These are phyloP conservation scores for Corvus cornix DNA, from an alignment of 2,113 vertebrate species.

Conservation along the genomic window DNA sequence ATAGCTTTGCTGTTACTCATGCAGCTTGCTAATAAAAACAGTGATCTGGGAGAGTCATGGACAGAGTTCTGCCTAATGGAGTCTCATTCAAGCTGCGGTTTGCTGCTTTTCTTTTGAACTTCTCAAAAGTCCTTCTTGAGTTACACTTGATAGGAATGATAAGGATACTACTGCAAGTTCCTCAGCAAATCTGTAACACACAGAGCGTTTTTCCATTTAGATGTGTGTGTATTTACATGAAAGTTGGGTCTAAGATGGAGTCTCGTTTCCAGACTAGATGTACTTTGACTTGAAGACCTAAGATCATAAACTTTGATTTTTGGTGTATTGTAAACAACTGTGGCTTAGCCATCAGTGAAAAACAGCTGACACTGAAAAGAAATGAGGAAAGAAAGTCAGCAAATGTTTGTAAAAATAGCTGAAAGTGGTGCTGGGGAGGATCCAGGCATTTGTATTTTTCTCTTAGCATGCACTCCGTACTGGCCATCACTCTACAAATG, in stretches of 20 bases:
- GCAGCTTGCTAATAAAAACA: conserved; percentile 17
- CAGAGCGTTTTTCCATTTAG: neutral
- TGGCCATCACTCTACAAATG: neutral
- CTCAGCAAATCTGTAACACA: neutral
- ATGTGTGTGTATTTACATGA: neutral
- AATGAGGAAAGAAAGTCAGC: neutral
- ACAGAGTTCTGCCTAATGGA: conserved; percentile 10
- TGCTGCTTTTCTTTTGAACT: conserved; percentile 33
- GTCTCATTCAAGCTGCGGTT: neutral
- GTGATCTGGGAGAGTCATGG: neutral
- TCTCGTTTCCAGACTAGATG: neutral
- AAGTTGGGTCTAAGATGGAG: neutral
- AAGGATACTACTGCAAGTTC: conserved; percentile 7
- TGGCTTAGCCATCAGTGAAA: neutral
- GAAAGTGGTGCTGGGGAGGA: neutral
- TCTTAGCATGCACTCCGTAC: neutral
- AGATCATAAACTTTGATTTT: neutral
- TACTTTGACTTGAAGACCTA: neutral
- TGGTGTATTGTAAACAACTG: neutral
- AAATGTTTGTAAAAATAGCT: neutral
- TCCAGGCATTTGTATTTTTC: neutral
- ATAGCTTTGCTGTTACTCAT: conserved; percentile 7
- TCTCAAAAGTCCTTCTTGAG: conserved; percentile 21
- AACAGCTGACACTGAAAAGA: neutral
- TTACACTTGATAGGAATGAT: neutral